A percentile compares a stretch with the other conserved stretches of the same genome.
These are phyloP conservation scores for Neoscelio sp. DNA, from an alignment of 2,888 invertebrate species.

Conservation along the genomic window DNA sequence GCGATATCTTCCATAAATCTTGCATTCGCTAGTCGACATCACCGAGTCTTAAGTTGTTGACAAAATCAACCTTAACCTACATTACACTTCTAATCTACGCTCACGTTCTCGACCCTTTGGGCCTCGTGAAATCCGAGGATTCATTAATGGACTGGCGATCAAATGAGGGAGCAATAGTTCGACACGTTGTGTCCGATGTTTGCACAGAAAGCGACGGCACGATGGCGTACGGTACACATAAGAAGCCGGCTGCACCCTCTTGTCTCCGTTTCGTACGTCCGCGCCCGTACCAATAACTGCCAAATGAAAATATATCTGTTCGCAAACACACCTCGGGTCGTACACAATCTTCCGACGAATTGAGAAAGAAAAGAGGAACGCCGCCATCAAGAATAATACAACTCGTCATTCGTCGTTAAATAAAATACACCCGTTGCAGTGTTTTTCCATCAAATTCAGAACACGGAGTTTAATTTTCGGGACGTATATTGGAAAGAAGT, in stretches of 20 bases:
- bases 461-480: constrained; percentile 5
- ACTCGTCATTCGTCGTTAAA: constrained; percentile 9
- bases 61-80: constrained; percentile 1
- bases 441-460: constrained; percentile 12
- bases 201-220: constrained; percentile 71
- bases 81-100: constrained; percentile 41
- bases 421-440: constrained; percentile 2
- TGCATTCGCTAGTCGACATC: no score
- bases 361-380: constrained; percentile 37
- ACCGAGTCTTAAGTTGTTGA: no score
- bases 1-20: no score
- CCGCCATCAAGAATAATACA: constrained; percentile 60
- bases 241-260: constrained; percentile 46
- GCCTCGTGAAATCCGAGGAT: constrained; percentile 79
- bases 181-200: constrained; percentile 72
- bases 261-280: constrained; percentile 52
- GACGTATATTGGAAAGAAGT: background rate
- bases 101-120: constrained; percentile 39
- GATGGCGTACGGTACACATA: constrained; percentile 58
- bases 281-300: constrained; percentile 82
- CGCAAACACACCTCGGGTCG: constrained; percentile 78
- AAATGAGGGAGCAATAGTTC: constrained; percentile 74
- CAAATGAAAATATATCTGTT: constrained; percentile 83
- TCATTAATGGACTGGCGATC: constrained; percentile 81
- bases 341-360: constrained; percentile 61